A percentile compares a stretch with the other conserved stretches of the same genome.
These are phyloP conservation scores for Cryptus viduatorius DNA, from an alignment of 2,888 invertebrate genomes.

Conservation along the genomic window DNA sequence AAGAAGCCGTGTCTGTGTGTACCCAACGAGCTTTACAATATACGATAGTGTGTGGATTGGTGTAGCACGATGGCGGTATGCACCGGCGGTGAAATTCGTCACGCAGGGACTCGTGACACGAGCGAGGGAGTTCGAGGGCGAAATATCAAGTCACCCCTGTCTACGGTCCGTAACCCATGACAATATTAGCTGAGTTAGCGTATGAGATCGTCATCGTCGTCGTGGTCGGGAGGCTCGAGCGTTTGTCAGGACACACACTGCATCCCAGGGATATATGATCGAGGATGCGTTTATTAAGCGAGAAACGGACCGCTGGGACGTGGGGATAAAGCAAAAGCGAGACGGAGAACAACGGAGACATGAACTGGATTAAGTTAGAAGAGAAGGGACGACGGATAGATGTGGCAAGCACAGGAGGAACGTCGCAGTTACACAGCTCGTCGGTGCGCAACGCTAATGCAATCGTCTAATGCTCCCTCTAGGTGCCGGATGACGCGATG, in stretches of 20 bases:
- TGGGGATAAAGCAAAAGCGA: background rate
- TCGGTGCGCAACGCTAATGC: constrained; percentile 64
- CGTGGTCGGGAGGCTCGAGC: constrained; percentile 13
- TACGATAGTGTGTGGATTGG: constrained; percentile 14
- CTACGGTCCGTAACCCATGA: constrained; percentile 22
- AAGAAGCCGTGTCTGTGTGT: background rate
- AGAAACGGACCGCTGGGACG: constrained; percentile 3
- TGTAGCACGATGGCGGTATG: constrained; percentile 30
- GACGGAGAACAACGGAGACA: constrained; percentile 11
- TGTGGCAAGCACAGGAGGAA: constrained; percentile 8
- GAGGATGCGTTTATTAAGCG: constrained; percentile 50
- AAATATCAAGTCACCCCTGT: constrained; percentile 54
- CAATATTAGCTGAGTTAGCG: constrained; percentile 48
- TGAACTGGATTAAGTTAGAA: constrained; percentile 26
- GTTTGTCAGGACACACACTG: constrained; percentile 2
- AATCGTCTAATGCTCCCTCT: constrained; percentile 68
- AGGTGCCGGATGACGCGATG: constrained; percentile 73
- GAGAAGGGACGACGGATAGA: constrained; percentile 4
- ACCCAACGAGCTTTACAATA: constrained; percentile 21
- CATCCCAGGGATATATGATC: constrained; percentile 16
- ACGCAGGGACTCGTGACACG: constrained; percentile 43
- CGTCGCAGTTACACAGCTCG: constrained; percentile 45
- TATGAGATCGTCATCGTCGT: constrained; percentile 37
- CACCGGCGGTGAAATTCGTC: constrained; percentile 59
- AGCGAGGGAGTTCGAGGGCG: constrained; percentile 27